Evolutionary conservation across 2,888 invertebrate species (phyloP), one percentile per base, ranked within the genome.

Genomic region (Automeris io): DNA sequence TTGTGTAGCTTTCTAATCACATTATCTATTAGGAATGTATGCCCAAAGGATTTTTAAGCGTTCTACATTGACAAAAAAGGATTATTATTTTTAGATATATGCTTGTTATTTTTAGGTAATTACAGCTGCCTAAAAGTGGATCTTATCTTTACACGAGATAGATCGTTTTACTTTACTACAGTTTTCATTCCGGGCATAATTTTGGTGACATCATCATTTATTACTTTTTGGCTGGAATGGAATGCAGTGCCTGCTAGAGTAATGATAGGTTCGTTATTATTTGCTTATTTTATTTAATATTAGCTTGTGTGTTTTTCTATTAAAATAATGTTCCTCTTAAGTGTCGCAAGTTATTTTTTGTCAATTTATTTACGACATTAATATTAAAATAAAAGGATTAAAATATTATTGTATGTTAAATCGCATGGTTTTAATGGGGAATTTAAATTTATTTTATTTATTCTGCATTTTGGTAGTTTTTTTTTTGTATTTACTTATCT

Each of bases 141-240:
- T 86, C 90, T 97, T 78, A 95, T 93, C 86, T 97, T 97, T 89
- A 96, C 96, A 58, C 90, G 96, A 81, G 97, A 97, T 90, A 92
- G 96, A 89, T 95, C 96, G 77, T 97, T 96, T 91, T 97, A 97
- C 90, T 96, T 97, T 89, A 96, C 96, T 66, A 97, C 96, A 74
- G 96, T 97, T 86, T 97, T 97, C 89, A 96, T 97, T 88, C 96
- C 97, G 66, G 96, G 96, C 72, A 96, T 97, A 77, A 96, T 97
- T 88, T 91, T 97, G 89, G 97, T 97, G 81, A 96, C 96, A 61
- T 96, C 96, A 86, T 96, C 96, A 70, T 97, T 97, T 91, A 97
- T 97, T 87, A 96, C 96, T 72, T 97, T 97, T 90, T 97, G 96
- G 96, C 91, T 97, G 87, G 96, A 97, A 89, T 96, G 96, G 96